These are phyloP conservation scores for Cinclus mexicanus DNA, from an alignment of 2,113 vertebrate species.

Conservation along the genomic window DNA sequence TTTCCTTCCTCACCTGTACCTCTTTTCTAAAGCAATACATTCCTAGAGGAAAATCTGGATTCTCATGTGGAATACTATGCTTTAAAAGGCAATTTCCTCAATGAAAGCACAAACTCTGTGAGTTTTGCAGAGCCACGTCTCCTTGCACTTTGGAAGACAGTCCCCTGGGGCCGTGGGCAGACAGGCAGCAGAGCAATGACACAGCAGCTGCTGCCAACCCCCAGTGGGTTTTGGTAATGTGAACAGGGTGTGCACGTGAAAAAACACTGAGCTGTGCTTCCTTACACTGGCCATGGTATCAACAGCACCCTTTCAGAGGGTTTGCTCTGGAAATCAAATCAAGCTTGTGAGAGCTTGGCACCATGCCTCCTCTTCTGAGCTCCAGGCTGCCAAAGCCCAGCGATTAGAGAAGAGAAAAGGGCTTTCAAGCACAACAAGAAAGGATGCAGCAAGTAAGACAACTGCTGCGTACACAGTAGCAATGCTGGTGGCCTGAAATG, in stretches of 20 bases:
- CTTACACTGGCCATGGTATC: background rate
- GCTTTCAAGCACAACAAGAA: background rate
- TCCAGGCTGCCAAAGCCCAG: background rate
- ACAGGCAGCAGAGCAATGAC: rapidly evolving
- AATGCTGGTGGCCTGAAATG: background rate
- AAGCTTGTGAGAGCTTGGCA: background rate
- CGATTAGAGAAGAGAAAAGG: background rate
- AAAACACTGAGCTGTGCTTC: background rate
- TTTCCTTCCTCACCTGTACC: background rate
- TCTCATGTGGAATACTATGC: background rate
- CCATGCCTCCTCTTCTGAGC: background rate
- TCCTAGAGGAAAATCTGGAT: background rate
- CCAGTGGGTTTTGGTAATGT: background rate
- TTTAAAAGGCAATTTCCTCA: background rate
- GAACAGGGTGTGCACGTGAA: background rate
- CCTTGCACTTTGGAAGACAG: background rate
- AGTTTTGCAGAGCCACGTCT: background rate
- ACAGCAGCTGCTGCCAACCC: background rate
- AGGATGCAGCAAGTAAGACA: background rate
- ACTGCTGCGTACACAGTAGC: background rate
- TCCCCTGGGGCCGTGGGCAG: rapidly evolving
- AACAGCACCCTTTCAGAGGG: background rate
- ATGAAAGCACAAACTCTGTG: background rate
- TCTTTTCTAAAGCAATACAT: background rate
- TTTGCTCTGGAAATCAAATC: background rate